Percentiles rank a stretch among this genome's conserved stretches.
Evolutionary conservation across 2,797 vertebrate species (phyloP).

Genomic region (Myripristis murdjan): DNA sequence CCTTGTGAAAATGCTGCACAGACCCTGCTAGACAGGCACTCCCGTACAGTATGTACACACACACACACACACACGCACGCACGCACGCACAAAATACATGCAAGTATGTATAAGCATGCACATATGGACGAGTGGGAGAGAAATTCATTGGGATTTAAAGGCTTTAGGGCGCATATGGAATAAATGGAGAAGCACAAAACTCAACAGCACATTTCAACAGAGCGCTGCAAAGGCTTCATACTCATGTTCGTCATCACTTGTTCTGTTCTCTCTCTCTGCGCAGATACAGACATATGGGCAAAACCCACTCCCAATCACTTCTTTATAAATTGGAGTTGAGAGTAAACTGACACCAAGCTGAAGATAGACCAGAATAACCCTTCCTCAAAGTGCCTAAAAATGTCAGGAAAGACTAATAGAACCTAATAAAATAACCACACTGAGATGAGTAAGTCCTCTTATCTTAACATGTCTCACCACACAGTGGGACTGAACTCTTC

Average conservation of each 20-base stretch:
- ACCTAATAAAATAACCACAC: too few species aligned
- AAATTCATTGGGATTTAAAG: not conserved
- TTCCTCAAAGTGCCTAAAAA: not conserved
- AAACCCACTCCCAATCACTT: not conserved
- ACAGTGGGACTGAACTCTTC: not conserved
- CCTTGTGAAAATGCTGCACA: slow-evolving; percentile 74
- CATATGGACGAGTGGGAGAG: too few species aligned
- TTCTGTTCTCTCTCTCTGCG: not conserved
- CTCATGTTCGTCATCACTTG: not conserved
- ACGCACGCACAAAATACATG: slow-evolving; percentile 13
- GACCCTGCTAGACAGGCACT: slow-evolving; percentile 42
- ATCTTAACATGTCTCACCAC: too few species aligned
- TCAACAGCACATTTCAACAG: too few species aligned
- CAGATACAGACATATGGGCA: not conserved
- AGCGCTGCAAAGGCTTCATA: too few species aligned
- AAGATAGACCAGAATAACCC: too few species aligned
- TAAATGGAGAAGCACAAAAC: not conserved
- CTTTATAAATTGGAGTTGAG: not conserved
- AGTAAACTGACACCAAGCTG: too few species aligned
- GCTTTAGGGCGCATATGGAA: not conserved
- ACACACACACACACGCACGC: slow-evolving; percentile 27
- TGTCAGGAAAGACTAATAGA: not conserved
- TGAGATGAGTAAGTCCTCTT: too few species aligned
- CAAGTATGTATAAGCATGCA: not conserved
- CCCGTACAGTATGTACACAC: slow-evolving; percentile 13